Base-by-base conservation (phyloP, 2,888 invertebrate genomes). In the Bembecia ichneumoniformis region DNA sequence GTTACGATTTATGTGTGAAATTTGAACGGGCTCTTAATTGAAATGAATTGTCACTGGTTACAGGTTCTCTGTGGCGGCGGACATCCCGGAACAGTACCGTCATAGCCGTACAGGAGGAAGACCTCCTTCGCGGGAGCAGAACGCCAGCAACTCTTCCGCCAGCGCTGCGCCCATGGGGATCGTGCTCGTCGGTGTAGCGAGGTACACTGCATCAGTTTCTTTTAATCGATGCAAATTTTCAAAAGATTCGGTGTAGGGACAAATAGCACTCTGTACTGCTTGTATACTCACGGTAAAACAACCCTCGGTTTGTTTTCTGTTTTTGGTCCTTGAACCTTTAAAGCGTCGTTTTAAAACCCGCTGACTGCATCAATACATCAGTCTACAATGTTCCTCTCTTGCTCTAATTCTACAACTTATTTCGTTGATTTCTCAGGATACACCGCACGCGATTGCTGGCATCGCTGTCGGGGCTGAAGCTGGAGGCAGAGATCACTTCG, bases 401-500 rank as follows among this genome's bases (percentile, higher is more conserved):
- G 28, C 2, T 28, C 28, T 9, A 28, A n/a, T n/a, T n/a, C n/a
- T n/a, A n/a, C n/a, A n/a, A 28, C 28, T 28, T 28, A 28, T 28
- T 28, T 28, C 7, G 28, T 9, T 28, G 7, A 28, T 28, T 44
- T 10, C n/a, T 11, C 55, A 82, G 95, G 68, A 95, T 98, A 58
- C 95, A 95, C 63, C 90, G 95, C 55, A 96, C 96, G 0, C 90
- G 95, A 5, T 82, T 97, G 7, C 83, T 97, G 54, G 98, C 98
- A 0, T 96, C 97, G 0, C 86, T 98, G 1, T 97, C 97, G 62
- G 98, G 98, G 0, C 84, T 98, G 47, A 98, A 98, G 81, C 83
- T 98, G 54, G 98, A 98, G 77, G 97, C 97, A 0, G 97, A 98
- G 83, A 94, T 98, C 50, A 94, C 95, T 13, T 95, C 95, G 51